These are phyloP conservation scores for Monarcha castaneiventris DNA, from an alignment of 2,113 vertebrate genomes.

Conservation along the genomic window DNA sequence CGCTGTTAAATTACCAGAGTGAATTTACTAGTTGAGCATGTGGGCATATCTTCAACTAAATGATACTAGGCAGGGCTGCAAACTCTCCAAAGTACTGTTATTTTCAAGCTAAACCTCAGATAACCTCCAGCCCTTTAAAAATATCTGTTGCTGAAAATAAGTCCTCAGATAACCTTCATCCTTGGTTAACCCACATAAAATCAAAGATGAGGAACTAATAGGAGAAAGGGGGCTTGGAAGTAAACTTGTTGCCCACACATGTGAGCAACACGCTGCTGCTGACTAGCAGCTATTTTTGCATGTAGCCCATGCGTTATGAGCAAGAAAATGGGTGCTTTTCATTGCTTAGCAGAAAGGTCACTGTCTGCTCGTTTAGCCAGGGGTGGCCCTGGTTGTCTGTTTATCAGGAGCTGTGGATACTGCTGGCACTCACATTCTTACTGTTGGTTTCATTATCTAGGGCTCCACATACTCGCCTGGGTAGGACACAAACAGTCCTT, in stretches of 20 bases:
- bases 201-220: constrained; percentile 1
- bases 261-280: background rate
- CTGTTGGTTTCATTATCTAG: background rate
- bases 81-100: constrained; percentile 53
- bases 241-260: constrained; percentile 9
- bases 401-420: background rate
- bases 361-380: background rate
- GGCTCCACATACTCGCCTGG: background rate
- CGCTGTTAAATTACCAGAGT: constrained; percentile 39
- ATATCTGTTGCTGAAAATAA: constrained; percentile 59
- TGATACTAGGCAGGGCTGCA: constrained; percentile 31
- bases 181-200: constrained; percentile 44
- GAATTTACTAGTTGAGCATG: constrained; percentile 61
- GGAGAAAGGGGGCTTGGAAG: background rate
- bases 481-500: background rate
- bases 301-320: background rate
- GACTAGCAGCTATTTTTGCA: background rate
- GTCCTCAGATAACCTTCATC: constrained; percentile 60
- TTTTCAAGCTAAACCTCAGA: constrained; percentile 63
- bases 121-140: constrained; percentile 58
- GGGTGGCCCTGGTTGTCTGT: background rate
- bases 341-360: background rate
- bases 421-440: background rate
- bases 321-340: background rate
- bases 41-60: constrained; percentile 60